Conservation (phyloP, 2,113 vertebrate species). For the Halcyon malimbica region DNA sequence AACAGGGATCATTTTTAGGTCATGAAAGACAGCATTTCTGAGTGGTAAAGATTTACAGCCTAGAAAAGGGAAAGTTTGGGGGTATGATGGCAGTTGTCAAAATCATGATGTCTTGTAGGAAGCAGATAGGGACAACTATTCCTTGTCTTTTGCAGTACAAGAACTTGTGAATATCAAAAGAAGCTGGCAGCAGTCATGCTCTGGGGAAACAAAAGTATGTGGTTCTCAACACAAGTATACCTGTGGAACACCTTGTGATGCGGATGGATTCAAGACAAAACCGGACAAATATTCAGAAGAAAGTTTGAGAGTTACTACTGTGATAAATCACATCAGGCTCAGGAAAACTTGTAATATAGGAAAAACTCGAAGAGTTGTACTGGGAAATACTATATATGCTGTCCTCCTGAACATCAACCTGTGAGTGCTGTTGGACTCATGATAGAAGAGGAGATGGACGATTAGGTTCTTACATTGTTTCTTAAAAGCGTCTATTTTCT, state of each 20-base stretch:
- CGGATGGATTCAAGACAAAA: not conserved
- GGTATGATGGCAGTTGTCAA: not conserved
- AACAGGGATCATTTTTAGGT: not conserved
- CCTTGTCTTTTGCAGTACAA: not conserved
- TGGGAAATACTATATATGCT: not conserved
- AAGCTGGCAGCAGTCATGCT: not conserved
- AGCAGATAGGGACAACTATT: not conserved
- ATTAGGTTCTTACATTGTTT: not conserved
- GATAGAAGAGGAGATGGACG: not conserved
- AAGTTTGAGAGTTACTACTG: not conserved
- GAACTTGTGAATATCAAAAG: not conserved
- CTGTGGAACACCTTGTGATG: not conserved
- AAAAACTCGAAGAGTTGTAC: not conserved
- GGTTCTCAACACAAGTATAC: not conserved
- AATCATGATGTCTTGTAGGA: not conserved
- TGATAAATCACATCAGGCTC: not conserved
- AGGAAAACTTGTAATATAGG: not conserved
- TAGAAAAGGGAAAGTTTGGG: not conserved
- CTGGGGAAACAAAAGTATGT: not conserved
- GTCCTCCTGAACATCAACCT: not conserved
- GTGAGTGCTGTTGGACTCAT: not conserved
- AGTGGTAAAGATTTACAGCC: not conserved
- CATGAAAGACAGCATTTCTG: not conserved
- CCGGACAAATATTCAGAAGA: not conserved
- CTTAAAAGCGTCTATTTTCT: not conserved